phyloP scores from a whole-genome alignment of 2,113 vertebrate species.

The Oriolus oriolus region DNA sequence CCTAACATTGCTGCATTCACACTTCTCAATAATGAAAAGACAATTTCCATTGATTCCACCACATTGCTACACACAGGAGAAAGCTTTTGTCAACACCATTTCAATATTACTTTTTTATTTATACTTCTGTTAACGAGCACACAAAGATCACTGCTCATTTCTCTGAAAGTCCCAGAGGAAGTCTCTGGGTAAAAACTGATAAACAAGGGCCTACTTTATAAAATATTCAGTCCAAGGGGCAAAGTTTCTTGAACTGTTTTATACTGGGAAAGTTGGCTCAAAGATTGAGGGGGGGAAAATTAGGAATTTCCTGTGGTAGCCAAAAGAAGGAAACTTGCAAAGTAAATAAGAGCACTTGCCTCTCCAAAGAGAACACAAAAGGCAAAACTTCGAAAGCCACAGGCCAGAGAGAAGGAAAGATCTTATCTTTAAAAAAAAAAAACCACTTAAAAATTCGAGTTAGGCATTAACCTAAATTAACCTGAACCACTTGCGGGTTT shows the following conservation, averaged over 20 bases:
- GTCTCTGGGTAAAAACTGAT: background rate
- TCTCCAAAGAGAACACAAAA: background rate
- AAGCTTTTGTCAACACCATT: constrained; percentile 17
- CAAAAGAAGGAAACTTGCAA: background rate
- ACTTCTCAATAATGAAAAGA: background rate
- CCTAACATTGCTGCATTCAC: background rate
- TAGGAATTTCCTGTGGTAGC: background rate
- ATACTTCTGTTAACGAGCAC: background rate
- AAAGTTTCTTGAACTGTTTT: background rate
- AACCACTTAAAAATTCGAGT: background rate
- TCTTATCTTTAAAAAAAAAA: background rate
- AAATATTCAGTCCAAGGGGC: background rate
- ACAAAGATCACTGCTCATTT: background rate
- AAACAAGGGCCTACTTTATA: background rate
- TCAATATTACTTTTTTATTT: constrained; percentile 5
- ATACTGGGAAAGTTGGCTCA: background rate
- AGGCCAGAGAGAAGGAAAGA: background rate
- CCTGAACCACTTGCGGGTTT: background rate
- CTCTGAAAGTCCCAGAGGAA: background rate
- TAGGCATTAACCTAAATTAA: background rate
- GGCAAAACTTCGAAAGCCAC: background rate
- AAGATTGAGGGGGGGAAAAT: background rate
- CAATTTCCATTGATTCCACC: background rate
- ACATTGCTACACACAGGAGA: background rate
- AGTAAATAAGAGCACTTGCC: background rate